Base-by-base conservation (phyloP, 1,140 invertebrate genomes). In the Brachionus asplanchnoidis region DNA sequence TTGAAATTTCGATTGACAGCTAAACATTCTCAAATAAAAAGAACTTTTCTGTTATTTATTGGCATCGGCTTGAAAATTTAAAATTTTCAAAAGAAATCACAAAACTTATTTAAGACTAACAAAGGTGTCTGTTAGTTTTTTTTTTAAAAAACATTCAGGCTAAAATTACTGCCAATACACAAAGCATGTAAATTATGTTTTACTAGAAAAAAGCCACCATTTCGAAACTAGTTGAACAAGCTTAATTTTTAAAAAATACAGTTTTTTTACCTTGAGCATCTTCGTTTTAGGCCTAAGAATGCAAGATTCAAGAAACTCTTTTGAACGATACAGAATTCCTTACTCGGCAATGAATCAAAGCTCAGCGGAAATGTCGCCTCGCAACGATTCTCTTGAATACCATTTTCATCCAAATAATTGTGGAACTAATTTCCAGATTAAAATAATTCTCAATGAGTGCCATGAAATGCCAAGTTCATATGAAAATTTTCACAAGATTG, bases 241-340 rank as follows among this genome's bases (percentile, higher is more conserved):
- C 7, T 20, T 23, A n/a, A n/a, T 53, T 50, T 53, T 50, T 14
- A 3, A 14, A n/a, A 53, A 53, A 53, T 60, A 60, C 17, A 68
- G 20, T 36, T 68, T 68, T n/a, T 68, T 68, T 40, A 68, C 66
- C 66, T 32, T 60, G 17, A 60, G 53, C 53, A 60, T 60, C 26
- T 68, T 68, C 66, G 32, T 68, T 68, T 68, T 68, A 73, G 68
- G 53, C 20, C 20, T 23, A 60, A 60, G 17, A 60, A 73, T 73
- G 68, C 68, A 73, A 42, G 20, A 73, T 17, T 73, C 68, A 42
- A 73, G 17, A 73, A 73, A 73, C 17, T 73, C 68, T 73, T 73
- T 73, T 42, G 68, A 73, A 23, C 32, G 68, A 40, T 73, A 40
- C 17, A 40, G 68, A 20, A 42, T 73, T 17, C 32, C 32, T 20